These are phyloP conservation scores for Hemithea aestivaria DNA, from an alignment of 2,888 invertebrate genomes.

Conservation along the genomic window DNA sequence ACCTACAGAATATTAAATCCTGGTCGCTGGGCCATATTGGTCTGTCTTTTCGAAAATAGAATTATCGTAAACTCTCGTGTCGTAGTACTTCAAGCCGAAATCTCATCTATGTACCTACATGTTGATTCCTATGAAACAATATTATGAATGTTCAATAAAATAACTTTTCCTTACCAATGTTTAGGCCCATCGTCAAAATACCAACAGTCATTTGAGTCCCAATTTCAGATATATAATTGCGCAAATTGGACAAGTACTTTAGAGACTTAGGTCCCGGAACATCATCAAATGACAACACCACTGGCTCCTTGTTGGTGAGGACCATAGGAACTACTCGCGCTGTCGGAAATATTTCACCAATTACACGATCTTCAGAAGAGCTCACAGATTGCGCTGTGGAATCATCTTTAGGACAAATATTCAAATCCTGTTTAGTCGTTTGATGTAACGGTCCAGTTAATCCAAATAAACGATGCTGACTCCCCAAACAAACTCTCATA, in stretches of 20 bases:
- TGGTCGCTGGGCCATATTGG: too few species aligned
- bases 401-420: constrained; percentile 18
- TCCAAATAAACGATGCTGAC: constrained; percentile 32
- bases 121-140: too few species aligned
- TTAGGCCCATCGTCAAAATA: constrained; percentile 69
- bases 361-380: constrained; percentile 7
- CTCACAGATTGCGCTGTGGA: constrained; percentile 7
- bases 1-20: too few species aligned
- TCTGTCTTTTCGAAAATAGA: too few species aligned
- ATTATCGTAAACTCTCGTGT: too few species aligned
- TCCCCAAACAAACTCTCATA: constrained; percentile 26
- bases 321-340: constrained; percentile 52
- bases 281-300: constrained; percentile 78
- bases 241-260: constrained; percentile 77
- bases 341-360: constrained; percentile 46
- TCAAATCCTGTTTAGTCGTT: constrained; percentile 35
- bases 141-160: too few species aligned
- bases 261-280: constrained; percentile 81
- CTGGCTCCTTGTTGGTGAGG: constrained; percentile 49
- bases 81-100: too few species aligned
- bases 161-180: constrained; percentile 74
- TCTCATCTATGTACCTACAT: too few species aligned
- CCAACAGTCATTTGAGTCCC: constrained; percentile 81
- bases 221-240: constrained; percentile 80
- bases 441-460: constrained; percentile 31